Percentiles rank a stretch among this genome's conserved stretches.
These are phyloP conservation scores for Argyra leucocephala DNA, from an alignment of 2,888 invertebrate species.

Conservation along the genomic window DNA sequence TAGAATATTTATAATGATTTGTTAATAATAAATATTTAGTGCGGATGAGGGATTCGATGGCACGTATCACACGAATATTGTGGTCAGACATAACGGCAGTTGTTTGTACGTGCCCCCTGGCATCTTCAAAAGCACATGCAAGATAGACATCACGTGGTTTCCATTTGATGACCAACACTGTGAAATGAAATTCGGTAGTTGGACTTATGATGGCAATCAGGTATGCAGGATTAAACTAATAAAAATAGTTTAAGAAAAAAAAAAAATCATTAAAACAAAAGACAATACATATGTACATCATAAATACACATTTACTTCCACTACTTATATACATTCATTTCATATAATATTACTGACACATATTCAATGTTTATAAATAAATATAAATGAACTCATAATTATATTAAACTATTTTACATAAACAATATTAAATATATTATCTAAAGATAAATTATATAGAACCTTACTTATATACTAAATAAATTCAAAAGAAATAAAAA, in stretches of 20 bases:
- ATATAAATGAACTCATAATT: too few relatives aligned
- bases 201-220: slow-evolving; percentile 98
- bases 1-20: slow-evolving; percentile 24
- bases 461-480: too few relatives aligned
- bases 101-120: slow-evolving; percentile 99
- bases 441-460: too few relatives aligned
- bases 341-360: too few relatives aligned
- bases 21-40: slow-evolving; percentile 51
- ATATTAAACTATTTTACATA: too few relatives aligned
- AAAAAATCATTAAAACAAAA: slow-evolving; percentile 12
- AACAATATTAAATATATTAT: too few relatives aligned
- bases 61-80: slow-evolving; percentile 99
- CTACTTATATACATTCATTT: too few relatives aligned
- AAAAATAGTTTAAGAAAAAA: slow-evolving; percentile 28
- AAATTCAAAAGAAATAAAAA: too few relatives aligned
- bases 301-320: too few relatives aligned
- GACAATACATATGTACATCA: neutral
- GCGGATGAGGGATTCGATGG: slow-evolving; percentile 99
- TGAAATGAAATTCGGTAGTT: slow-evolving; percentile 99
- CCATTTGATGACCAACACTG: slow-evolving; percentile 99
- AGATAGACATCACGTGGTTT: slow-evolving; percentile 99
- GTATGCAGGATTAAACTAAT: slow-evolving; percentile 48
- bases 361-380: too few relatives aligned
- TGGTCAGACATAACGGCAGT: slow-evolving; percentile 96
- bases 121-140: slow-evolving; percentile 99